Evolutionary conservation across 2,888 invertebrate species (phyloP), one percentile per base, ranked within the genome.

Genomic region (Amphiduros pacificus): DNA sequence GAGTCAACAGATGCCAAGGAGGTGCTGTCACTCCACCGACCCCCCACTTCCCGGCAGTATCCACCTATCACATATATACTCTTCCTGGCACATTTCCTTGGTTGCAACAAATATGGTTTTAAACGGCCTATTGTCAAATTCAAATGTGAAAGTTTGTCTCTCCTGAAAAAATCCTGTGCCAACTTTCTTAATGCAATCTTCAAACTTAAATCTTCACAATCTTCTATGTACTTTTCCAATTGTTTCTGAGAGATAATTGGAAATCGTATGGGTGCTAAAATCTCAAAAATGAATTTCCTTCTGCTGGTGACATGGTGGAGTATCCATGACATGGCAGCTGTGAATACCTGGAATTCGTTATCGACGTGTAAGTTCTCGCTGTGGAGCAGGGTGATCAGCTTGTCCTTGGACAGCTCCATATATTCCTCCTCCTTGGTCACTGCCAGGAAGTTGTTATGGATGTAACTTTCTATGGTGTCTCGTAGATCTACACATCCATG

Each of bases 41-140:
- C 91, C 88, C 87, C 91, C 89, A 62, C 89, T 87, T 92, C 91
- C 55, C 93, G 88, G 73, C 91, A 90, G 1, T 91, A 92, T 17
- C 95, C 95, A 27, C 95, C 95, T 66, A 92, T 91, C 51, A 95
- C 89, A 74, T 92, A 89, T 66, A 95, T 90, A 77, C 90, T 89
- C 79, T 93, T 93, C 67, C 93, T 90, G 0, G 94, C 92, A 77
- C 92, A 89, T 69, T 90, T 88, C 6, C 94, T 87, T 0, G 94
- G 94, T 77, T 90, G 89, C 24, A 65, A 63, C 17, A 69, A 53
- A 41, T 65, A 66, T 6, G 66, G 66, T 40, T 62, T 62, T 6
- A 60, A 22, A n/a, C 63, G 58, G 26, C 60, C 26, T 17, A 59
- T 3, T n/a, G 24, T 26, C 17, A 27, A 27, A n/a, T n/a, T n/a